Conservation (phyloP, 2,113 vertebrate genomes). For the Canis aureus region DNA sequence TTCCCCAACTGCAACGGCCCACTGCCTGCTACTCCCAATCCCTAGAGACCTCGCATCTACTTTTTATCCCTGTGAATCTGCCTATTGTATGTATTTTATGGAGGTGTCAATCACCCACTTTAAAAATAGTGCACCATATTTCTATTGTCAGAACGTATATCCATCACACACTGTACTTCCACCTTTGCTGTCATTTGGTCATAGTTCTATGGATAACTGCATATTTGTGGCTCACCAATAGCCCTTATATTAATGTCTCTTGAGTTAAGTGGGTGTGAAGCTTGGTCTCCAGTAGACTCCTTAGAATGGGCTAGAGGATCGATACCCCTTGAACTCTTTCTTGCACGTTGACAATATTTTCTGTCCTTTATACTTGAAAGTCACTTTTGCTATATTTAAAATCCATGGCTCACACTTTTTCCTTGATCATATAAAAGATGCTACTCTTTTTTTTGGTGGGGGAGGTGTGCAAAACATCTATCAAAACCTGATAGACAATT, state of each 20-base stretch:
- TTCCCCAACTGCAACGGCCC: not conserved
- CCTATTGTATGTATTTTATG: not conserved
- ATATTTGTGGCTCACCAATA: not conserved
- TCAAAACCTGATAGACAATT: not conserved
- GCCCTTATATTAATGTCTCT: not conserved
- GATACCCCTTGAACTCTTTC: not conserved
- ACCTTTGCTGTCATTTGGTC: not conserved
- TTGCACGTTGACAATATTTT: not conserved
- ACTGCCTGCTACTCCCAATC: not conserved
- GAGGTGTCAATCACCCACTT: not conserved
- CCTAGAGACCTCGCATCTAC: not conserved
- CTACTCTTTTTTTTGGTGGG: not conserved
- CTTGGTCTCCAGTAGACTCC: not conserved
- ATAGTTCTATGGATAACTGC: not conserved
- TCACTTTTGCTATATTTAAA: not conserved
- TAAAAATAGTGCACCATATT: not conserved
- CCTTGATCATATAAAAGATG: not conserved
- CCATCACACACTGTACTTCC: not conserved
- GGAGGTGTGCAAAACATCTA: not conserved
- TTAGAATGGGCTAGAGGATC: not conserved
- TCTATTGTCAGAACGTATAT: not conserved
- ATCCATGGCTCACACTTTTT: not conserved
- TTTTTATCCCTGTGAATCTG: constrained; percentile 2
- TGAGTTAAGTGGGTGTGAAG: not conserved
- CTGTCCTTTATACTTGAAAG: not conserved